Percentiles rank a stretch among this genome's conserved stretches.
These are phyloP conservation scores for Coptodon bakossiorum DNA, from an alignment of 2,113 vertebrate species.

Conservation along the genomic window DNA sequence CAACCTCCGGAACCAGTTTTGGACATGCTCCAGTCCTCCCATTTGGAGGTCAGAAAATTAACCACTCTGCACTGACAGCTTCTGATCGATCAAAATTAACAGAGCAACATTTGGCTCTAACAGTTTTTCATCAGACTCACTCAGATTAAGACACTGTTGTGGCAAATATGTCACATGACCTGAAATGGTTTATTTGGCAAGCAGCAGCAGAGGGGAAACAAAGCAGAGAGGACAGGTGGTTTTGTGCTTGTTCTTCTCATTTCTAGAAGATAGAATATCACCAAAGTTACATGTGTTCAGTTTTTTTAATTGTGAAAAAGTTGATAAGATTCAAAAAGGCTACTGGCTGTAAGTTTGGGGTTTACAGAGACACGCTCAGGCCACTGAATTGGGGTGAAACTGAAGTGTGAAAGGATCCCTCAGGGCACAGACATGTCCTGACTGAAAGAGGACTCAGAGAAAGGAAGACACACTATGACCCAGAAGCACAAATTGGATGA, in stretches of 20 bases:
- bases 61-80: neutral
- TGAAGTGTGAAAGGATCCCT: neutral
- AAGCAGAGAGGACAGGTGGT: neutral
- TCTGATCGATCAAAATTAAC: neutral
- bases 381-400: neutral
- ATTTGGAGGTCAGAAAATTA: neutral
- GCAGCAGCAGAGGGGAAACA: neutral
- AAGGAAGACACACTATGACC: neutral
- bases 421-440: neutral
- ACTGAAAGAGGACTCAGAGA: neutral
- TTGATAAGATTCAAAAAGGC: neutral
- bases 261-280: neutral
- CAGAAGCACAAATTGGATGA: neutral
- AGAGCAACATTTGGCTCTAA: neutral
- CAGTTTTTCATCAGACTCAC: neutral
- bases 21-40: neutral
- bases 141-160: neutral
- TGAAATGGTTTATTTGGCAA: neutral
- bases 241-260: neutral
- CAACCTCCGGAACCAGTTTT: neutral
- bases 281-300: neutral
- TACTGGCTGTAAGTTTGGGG: neutral
- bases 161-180: neutral
- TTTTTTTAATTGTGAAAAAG: neutral
- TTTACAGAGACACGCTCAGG: neutral